Base-by-base conservation (phyloP, 2,113 vertebrate genomes). In the Macrotus californicus region DNA sequence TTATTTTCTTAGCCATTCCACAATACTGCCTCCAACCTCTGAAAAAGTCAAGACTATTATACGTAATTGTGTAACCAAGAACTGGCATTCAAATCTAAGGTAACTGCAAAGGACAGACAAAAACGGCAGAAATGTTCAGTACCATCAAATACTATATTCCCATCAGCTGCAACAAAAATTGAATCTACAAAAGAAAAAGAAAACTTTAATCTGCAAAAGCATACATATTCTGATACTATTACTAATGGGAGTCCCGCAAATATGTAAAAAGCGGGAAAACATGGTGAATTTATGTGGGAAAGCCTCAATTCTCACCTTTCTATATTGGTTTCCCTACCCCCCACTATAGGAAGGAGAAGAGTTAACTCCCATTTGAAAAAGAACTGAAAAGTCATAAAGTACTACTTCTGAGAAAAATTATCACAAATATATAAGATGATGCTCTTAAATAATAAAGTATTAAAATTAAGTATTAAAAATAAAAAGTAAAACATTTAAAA, bases 351-450 rank as follows among this genome's bases (percentile, higher is more conserved):
- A 91, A 56, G 41, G 9, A 46, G 6, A 80, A 22, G 5, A 85
- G 8, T 21, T 21, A 36, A 79, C 24, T 72, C 24, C 46, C 14
- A 56, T 75, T 59, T 79, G 21, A 79, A 96, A 91, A 94, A 89
- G 16, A 93, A 70, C 14, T 56, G 43, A 15, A 70, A 89, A 92
- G 50, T 9, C 21, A 90, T 36, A 48, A 89, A 43, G 11, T 41
- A 36, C 73, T 70, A 50, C 22, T 89, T 95, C n/a, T 83, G 66
- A 94, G 48, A 73, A 94, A 84, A 96, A 84, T 64, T 39, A 76
- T 82, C 52, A 84, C 43, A 87, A 73, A 64, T 48, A 92, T 66
- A 76, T 80, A 31, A 93, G 5, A 81, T 85, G 11, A 14, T 56
- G 0, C 89, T 85, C 67, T 85, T 54, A n/a, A n/a, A n/a, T n/a